Conservation (phyloP, 1,140 invertebrate genomes). For the Cotesia chilonis region DNA sequence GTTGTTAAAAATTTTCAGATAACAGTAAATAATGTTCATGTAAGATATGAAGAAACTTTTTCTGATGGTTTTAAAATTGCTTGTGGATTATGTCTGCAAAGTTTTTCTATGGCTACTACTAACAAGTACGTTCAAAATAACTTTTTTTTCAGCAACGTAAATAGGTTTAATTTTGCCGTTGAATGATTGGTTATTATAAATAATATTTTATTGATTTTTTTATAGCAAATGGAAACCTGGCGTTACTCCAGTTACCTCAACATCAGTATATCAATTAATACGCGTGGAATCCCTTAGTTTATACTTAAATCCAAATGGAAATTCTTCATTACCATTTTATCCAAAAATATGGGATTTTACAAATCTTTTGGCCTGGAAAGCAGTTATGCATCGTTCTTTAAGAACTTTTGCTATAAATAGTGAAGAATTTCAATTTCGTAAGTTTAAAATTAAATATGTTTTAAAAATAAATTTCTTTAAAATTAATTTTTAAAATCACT, state of each 20-base stretch:
- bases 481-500: constrained; percentile 31
- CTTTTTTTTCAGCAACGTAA: too few relatives aligned
- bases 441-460: constrained; percentile 52
- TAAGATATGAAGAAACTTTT: constrained; percentile 82
- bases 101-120: constrained; percentile 80
- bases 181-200: constrained; percentile 22
- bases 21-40: constrained; percentile 81
- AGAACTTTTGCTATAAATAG: constrained; percentile 80
- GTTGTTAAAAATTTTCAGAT: constrained; percentile 85
- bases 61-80: constrained; percentile 74
- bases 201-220: constrained; percentile 41
- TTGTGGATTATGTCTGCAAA: constrained; percentile 82
- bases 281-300: constrained; percentile 79
- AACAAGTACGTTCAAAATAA: constrained; percentile 70
- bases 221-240: constrained; percentile 82
- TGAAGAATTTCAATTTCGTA: constrained; percentile 79
- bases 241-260: constrained; percentile 70
- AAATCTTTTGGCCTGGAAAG: constrained; percentile 73
- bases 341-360: constrained; percentile 67
- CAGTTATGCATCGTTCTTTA: constrained; percentile 75
- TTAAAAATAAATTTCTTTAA: constrained; percentile 13
- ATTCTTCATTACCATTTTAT: constrained; percentile 62
- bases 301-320: constrained; percentile 78
- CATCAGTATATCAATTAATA: constrained; percentile 80
- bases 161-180: too few relatives aligned